Evolutionary conservation across 2,888 invertebrate genomes (phyloP).

Genomic region (Macroteleia sp.): DNA sequence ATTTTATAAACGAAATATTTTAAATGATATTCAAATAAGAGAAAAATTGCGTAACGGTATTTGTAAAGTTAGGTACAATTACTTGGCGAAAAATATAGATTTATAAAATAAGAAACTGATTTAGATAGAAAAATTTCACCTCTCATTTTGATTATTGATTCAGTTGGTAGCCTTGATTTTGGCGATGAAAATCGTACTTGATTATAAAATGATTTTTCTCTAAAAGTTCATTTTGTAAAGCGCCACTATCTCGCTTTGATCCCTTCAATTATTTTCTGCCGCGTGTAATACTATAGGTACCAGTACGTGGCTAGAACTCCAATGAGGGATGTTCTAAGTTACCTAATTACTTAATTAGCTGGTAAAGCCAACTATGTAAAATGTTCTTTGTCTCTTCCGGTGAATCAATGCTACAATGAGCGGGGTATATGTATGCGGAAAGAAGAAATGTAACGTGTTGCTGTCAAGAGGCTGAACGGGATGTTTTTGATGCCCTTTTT

Average conservation of each 20-base stretch:
- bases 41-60: too few species aligned
- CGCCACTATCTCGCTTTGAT: slow-evolving; percentile 46
- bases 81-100: too few species aligned
- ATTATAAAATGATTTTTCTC: slow-evolving; percentile 29
- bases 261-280: slow-evolving; percentile 52
- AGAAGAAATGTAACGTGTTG: slow-evolving; percentile 25
- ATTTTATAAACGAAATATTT: not conserved
- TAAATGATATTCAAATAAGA: not conserved
- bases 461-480: slow-evolving; percentile 19
- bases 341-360: slow-evolving; percentile 62
- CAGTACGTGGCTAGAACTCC: slow-evolving; percentile 52
- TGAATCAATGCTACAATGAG: slow-evolving; percentile 25
- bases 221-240: slow-evolving; percentile 44
- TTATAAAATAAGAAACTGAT: too few species aligned
- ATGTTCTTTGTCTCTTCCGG: slow-evolving; percentile 42
- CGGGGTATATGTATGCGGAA: not conserved
- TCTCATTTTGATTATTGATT: slow-evolving; percentile 10
- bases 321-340: slow-evolving; percentile 60
- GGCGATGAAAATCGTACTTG: slow-evolving; percentile 16
- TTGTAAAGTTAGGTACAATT: too few species aligned
- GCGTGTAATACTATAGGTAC: slow-evolving; percentile 38
- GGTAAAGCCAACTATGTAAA: slow-evolving; percentile 38
- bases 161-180: slow-evolving; percentile 16
- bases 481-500: slow-evolving; percentile 36
- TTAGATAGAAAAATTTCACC: too few species aligned